Base-by-base conservation (phyloP, 1,140 invertebrate species). In the Drosophila mayri region DNA sequence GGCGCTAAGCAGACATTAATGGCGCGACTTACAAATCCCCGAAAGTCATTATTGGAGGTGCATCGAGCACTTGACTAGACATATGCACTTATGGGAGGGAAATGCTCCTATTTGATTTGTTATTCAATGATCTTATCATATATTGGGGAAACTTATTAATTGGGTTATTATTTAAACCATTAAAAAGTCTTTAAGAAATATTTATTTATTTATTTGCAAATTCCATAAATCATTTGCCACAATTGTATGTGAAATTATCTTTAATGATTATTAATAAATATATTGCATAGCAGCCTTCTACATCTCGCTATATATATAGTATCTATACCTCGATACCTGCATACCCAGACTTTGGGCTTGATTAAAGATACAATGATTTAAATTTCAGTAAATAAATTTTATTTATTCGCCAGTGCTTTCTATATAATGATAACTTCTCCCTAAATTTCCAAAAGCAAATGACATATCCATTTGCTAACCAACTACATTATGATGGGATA, bases 1-100 rank as follows among this genome's bases (percentile, higher is more conserved):
- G 67, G 68, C 66, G 68, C 68, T 72, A 60, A 72, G 38, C 52
- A 72, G 52, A 59, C 68, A 70, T 72, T 71, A 71, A 72, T 72
- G 68, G 68, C 66, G 68, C 66, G 68, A 71, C 68, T 59, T 37
- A 60, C 52, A 72, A 68, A 54, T 67, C 66, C 63, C 61, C 2
- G n/a, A 67, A 70, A 54, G 16, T 22, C 22, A 40, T 37, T 35
- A 57, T 55, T 57, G 49, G 14, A 44, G 47, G 38, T 67, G 46
- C 62, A 43, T 54, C 64, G 11, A 35, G 46, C 38, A 44, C 46
- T 70, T 14, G 65, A 66, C 61, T 49, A 66, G 65, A 50, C 65
- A 41, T 25, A 32, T 67, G 64, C 35, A 49, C 64, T 47, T 1
- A 32, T 2, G 30, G 10, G 20, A 11, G 30, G 25, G 54, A 43